These are phyloP conservation scores for Chrosomus eos DNA, from an alignment of 2,797 vertebrate species.

Conservation along the genomic window DNA sequence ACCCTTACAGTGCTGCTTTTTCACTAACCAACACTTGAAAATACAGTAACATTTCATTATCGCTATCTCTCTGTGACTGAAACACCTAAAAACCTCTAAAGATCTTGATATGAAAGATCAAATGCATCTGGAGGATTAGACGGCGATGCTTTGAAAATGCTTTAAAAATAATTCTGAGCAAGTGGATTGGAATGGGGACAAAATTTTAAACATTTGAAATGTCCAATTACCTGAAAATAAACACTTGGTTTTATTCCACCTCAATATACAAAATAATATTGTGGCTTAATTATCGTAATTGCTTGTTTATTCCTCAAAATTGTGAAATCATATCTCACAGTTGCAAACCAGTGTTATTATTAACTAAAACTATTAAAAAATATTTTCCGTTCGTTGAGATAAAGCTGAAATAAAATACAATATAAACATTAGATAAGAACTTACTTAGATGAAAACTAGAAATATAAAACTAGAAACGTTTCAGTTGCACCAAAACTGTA, in stretches of 20 bases:
- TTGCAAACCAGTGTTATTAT: not conserved
- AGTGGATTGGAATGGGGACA: not conserved
- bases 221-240: not conserved
- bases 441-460: too few relatives aligned
- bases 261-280: too few relatives aligned
- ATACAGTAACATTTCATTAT: too few relatives aligned
- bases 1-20: not conserved
- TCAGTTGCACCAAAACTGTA: not conserved
- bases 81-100: not conserved
- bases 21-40: not conserved
- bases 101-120: slow-evolving; percentile 17
- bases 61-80: not conserved
- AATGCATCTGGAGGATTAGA: not conserved
- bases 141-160: too few relatives aligned
- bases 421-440: not conserved
- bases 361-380: not conserved
- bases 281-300: not conserved
- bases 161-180: not conserved
- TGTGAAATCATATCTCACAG: not conserved
- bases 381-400: not conserved
- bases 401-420: not conserved
- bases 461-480: too few relatives aligned
- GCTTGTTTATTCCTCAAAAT: not conserved
- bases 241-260: not conserved
- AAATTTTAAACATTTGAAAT: not conserved